Evolutionary conservation across 2,113 vertebrate species (phyloP).

Genomic region (Elephantulus edwardii): DNA sequence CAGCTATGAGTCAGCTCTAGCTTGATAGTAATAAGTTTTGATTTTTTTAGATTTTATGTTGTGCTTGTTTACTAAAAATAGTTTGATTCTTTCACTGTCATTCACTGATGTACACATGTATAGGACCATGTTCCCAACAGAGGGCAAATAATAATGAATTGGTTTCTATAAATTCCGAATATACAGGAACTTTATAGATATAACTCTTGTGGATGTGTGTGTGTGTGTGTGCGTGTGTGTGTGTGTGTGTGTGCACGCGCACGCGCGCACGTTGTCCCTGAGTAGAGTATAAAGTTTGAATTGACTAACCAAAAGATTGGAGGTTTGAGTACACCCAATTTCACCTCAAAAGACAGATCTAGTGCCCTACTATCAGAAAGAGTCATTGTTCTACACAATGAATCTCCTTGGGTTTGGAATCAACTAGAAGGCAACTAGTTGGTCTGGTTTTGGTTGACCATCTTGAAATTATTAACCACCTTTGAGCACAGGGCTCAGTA

Average conservation of each 20-base stretch:
- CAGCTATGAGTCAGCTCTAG: no score
- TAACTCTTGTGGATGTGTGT: not conserved
- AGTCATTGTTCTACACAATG: not conserved
- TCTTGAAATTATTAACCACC: slow-evolving; percentile 21
- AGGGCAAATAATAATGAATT: not conserved
- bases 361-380: not conserved
- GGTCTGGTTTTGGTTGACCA: not conserved
- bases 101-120: not conserved
- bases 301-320: not conserved
- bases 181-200: not conserved
- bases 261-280: no score
- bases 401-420: not conserved
- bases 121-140: not conserved
- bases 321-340: not conserved
- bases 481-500: not conserved
- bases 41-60: not conserved
- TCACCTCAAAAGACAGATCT: not conserved
- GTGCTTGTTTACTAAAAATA: not conserved
- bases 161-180: not conserved
- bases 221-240: not conserved
- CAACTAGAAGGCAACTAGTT: not conserved
- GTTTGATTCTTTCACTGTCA: not conserved
- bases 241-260: no score
- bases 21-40: not conserved
- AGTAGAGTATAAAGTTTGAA: no score